These are phyloP conservation scores for Metallyticus violacea DNA, from an alignment of 2,888 invertebrate species.

Conservation along the genomic window DNA sequence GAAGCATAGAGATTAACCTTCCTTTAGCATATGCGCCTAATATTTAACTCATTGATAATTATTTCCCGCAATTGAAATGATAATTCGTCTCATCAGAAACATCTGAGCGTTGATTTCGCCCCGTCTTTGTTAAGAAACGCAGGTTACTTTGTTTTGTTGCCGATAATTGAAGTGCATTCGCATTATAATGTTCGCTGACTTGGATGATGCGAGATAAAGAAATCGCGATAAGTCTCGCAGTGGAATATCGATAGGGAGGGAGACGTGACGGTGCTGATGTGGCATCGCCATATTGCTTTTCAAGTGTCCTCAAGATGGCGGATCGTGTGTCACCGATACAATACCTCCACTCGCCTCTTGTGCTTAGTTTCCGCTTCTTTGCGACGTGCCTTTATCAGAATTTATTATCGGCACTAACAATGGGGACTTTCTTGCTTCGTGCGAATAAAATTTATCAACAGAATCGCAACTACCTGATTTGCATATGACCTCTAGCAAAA, in stretches of 20 bases:
- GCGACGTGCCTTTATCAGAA: too few species aligned
- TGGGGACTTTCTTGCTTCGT: neutral
- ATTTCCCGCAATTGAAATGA: too few species aligned
- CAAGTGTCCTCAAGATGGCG: neutral
- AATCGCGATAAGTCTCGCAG: neutral
- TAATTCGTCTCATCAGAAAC: too few species aligned
- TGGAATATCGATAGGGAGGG: neutral
- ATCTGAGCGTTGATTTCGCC: too few species aligned
- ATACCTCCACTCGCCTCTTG: neutral
- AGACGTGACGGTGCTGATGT: neutral
- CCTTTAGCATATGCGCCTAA: too few species aligned
- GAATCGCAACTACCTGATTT: neutral
- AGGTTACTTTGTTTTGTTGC: too few species aligned
- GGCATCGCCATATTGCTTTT: neutral
- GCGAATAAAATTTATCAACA: neutral
- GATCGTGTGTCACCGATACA: neutral
- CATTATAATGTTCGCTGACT: neutral
- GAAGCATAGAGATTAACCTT: too few species aligned
- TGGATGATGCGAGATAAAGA: neutral
- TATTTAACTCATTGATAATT: too few species aligned
- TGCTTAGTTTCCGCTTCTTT: neutral
- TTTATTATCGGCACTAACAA: neutral
- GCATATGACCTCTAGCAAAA: neutral
- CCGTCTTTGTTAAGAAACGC: too few species aligned
- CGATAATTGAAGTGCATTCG: too few species aligned